phyloP scores from a whole-genome alignment of 2,113 vertebrate species.

The Grantiella picta region DNA sequence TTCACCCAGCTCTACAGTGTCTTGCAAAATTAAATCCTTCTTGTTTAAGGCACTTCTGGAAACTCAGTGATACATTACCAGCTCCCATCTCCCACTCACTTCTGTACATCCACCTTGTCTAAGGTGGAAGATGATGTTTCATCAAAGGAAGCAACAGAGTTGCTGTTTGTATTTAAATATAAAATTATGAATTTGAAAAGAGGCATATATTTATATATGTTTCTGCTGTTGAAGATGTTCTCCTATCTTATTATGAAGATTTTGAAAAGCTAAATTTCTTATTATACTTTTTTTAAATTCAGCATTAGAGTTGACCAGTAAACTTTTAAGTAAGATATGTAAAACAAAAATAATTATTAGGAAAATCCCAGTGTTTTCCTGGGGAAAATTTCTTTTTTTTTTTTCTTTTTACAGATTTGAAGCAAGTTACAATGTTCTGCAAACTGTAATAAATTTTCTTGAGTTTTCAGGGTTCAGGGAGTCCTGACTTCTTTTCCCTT shows the following conservation, averaged over 20 bases:
- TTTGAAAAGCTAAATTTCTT: not conserved
- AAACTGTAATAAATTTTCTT: rapidly evolving
- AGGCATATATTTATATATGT: not conserved
- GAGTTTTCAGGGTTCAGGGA: not conserved
- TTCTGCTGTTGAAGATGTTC: not conserved
- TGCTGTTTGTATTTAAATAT: not conserved
- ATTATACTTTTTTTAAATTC: not conserved
- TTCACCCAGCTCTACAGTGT: not conserved
- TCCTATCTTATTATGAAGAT: not conserved
- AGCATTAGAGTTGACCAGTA: not conserved
- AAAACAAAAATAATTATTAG: not conserved
- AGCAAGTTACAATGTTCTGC: not conserved
- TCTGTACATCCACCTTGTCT: not conserved
- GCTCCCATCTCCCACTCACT: not conserved
- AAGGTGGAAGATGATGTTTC: not conserved
- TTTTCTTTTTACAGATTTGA: not conserved
- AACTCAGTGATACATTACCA: not conserved
- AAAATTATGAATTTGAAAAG: not conserved
- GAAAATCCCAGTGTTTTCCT: not conserved
- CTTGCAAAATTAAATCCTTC: not conserved
- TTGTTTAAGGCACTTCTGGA: not conserved
- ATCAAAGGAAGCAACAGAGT: not conserved
- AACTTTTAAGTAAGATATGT: not conserved
- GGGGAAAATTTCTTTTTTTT: not conserved
- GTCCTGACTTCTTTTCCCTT: not conserved